phyloP scores from a whole-genome alignment of 64 coral and sea anemone species.

The Pocillopora verrucosa region DNA sequence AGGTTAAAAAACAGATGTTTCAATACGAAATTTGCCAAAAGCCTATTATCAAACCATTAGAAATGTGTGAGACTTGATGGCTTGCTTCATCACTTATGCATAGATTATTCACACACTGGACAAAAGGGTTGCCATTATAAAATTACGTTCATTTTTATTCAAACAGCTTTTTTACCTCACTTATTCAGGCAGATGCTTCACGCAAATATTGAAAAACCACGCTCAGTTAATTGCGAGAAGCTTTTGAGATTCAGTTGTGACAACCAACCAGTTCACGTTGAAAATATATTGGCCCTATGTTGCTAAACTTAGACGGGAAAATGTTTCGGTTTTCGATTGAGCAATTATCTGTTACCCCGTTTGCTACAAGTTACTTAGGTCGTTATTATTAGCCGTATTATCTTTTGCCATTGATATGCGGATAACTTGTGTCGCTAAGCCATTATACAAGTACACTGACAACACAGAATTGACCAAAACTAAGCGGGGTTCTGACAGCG shows the following conservation, averaged over 20 bases:
- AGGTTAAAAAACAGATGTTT: slow-evolving; percentile 56
- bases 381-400: slow-evolving; percentile 38
- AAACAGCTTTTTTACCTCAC: slow-evolving; percentile 50
- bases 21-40: slow-evolving; percentile 73
- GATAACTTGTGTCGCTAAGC: slow-evolving; percentile 68
- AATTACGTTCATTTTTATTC: slow-evolving; percentile 72
- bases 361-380: slow-evolving; percentile 64
- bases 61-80: slow-evolving; percentile 90
- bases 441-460: slow-evolving; percentile 49
- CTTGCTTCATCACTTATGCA: slow-evolving; percentile 94
- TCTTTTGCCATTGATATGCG: slow-evolving; percentile 71
- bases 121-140: slow-evolving; percentile 85
- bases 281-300: slow-evolving; percentile 4
- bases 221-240: slow-evolving; percentile 50
- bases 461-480: slow-evolving; percentile 59
- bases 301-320: slow-evolving; percentile 26
- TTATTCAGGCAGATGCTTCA: slow-evolving; percentile 63
- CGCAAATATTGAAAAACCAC: slow-evolving; percentile 60
- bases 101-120: slow-evolving; percentile 80
- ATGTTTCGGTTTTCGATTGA: slow-evolving; percentile 46
- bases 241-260: slow-evolving; percentile 45
- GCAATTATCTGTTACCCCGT: slow-evolving; percentile 44
- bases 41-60: slow-evolving; percentile 97
- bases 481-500: slow-evolving; percentile 59
- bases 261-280: not conserved